Conservation (phyloP, 2,113 vertebrate species). For the Entelurus aequoreus region DNA sequence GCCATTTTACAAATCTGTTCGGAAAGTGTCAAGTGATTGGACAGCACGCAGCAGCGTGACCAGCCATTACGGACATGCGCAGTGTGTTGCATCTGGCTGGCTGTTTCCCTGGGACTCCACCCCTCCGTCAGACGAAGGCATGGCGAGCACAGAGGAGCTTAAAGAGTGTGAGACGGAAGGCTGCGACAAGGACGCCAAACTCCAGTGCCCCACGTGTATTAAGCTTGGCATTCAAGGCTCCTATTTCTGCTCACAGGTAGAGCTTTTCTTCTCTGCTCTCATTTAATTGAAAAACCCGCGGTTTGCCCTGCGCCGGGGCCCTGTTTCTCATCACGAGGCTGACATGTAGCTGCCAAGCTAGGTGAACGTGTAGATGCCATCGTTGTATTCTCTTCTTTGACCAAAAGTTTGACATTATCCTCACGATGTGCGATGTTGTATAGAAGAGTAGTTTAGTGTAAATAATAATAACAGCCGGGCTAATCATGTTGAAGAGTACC, state of each 20-base stretch:
- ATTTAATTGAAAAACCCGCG: neutral
- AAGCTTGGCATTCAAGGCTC: constrained; percentile 96
- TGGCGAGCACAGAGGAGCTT: constrained; percentile 87
- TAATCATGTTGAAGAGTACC: neutral
- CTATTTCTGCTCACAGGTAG: constrained; percentile 98
- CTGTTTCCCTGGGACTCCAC: constrained; percentile 40
- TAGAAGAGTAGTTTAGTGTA: neutral
- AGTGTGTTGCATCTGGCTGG: constrained; percentile 12
- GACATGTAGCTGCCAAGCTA: constrained; percentile 51
- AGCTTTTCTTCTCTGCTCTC: constrained; percentile 1
- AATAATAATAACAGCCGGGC: neutral
- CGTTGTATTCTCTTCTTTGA: neutral
- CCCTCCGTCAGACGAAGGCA: constrained; percentile 74
- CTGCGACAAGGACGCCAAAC: constrained; percentile 89
- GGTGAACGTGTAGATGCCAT: neutral
- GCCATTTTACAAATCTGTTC: constrained; percentile 90
- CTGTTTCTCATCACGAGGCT: constrained; percentile 47
- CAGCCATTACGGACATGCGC: constrained; percentile 35
- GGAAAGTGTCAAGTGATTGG: constrained; percentile 65
- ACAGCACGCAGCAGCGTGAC: constrained; percentile 34
- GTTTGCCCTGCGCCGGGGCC: constrained; percentile 23
- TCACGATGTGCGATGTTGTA: neutral
- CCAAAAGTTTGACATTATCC: constrained; percentile 1
- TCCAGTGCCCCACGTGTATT: constrained; percentile 96
- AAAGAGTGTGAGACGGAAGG: constrained; percentile 90